Base-by-base conservation (phyloP, 1,140 invertebrate species). In the Homalodisca vitripennis region DNA sequence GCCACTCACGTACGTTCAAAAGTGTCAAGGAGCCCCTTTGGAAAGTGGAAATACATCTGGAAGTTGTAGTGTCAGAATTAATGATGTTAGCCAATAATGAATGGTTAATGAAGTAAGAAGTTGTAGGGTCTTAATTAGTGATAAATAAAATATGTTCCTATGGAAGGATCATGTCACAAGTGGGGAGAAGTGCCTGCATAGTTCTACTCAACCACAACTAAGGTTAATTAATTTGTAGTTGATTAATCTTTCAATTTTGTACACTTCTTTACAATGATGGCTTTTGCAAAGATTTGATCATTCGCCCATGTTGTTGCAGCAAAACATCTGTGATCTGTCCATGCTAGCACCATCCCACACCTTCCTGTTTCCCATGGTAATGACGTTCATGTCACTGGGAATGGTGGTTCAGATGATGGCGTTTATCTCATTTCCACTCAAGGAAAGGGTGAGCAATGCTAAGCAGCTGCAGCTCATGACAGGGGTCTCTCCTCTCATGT, bases 401-500 rank as follows among this genome's bases (percentile, higher is more conserved):
- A 14, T 69, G 57, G 29, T 69, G 0, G 20, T 69, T 22, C 10
- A 48, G 3, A 34, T 48, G 10, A 57, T 32, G 29, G 34, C 41
- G 31, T 17, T 64, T 17, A 64, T 64, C 2, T 10, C 60, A 20
- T 69, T 84, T 71, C 82, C 88, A 0, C 71, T 81, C 1, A 73
- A 73, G 26, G 79, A 80, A 60, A 67, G 77, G 67, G 62, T 78
- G 26, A 71, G 80, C 67, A 84, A 84, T 73, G 83, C 83, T n/a
- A 90, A 89, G 74, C 88, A 90, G 70, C 77, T 90, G 13, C 88
- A 91, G 78, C 83, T 86, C 77, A 88, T 91, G 77, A 85, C 86
- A 13, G 88, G 89, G 32, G 82, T 86, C 1, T 78, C 83, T 12
- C 78, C 82, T 10, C 48, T 81, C 1, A 80, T 78, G 0, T 90